Base-by-base conservation (phyloP, 2,113 vertebrate species). In the Pygoscelis antarcticus region DNA sequence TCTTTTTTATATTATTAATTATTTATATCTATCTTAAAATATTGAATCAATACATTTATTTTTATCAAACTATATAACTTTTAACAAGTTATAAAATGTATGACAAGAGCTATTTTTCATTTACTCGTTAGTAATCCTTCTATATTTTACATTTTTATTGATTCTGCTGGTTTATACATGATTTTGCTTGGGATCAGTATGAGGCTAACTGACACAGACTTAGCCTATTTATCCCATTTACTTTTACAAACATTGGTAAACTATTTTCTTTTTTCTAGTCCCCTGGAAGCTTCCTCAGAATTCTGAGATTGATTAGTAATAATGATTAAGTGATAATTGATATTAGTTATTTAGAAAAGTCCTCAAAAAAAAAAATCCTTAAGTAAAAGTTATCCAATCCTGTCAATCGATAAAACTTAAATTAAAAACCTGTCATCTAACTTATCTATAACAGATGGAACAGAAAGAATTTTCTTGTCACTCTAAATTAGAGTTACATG, bases 401-500 rank as follows among this genome's bases (percentile, higher is more conserved):
- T 57, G 16, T 58, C 17, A 55, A 81, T 72, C 84, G n/a, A 21
- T 54, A 40, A 83, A 78, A 64, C 51, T 81, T 65, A 69, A 64
- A 32, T 74, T 84, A 3, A 66, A 29, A 4, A 46, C 11, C 26
- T 74, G 13, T 66, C 54, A 51, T 77, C 29, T 66, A 57, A 83
- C 6, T 21, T 38, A 46, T 9, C 40, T 69, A 11, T 52, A 75
- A 83, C 19, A 82, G 23, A 46, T 70, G 44, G 20, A 82, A 80
- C 11, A 69, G 17, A 80, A 93, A 42, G 11, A 42, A 84, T 78
- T 93, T 82, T 72, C 16, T 60, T 78, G 51, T 68, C 27, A 83
- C 0, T 4, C 16, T 75, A 51, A 44, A 10, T 85, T 66, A 76
- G 16, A 65, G n/a, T 34, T 69, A 57, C 0, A 0, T 61, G 51